Evolutionary conservation across 2,797 vertebrate genomes (phyloP).

Genomic region (Arctocebus calabarensis): DNA sequence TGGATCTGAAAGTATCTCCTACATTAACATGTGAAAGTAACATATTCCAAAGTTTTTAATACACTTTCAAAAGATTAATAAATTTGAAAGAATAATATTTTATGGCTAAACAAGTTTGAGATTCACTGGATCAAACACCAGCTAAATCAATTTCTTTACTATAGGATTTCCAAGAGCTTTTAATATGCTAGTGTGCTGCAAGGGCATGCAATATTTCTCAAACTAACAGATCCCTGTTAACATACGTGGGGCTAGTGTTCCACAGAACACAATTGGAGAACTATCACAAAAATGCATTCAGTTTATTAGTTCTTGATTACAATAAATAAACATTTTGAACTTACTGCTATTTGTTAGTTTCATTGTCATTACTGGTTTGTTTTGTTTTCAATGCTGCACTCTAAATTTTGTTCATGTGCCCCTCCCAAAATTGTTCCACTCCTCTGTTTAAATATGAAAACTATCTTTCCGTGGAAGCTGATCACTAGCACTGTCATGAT

Average conservation of each 20-base stretch:
- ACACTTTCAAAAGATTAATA: neutral
- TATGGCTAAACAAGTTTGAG: slow-evolving; percentile 26
- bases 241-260: neutral
- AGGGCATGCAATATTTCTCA: neutral
- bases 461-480: neutral
- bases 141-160: neutral
- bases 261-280: neutral
- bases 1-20: neutral
- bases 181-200: neutral
- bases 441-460: slow-evolving; percentile 44
- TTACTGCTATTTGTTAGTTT: neutral
- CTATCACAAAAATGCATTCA: neutral
- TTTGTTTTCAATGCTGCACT: neutral
- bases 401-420: neutral
- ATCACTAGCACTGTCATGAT: neutral
- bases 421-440: neutral
- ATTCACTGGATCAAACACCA: neutral
- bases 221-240: neutral
- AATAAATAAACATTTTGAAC: neutral
- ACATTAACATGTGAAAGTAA: neutral
- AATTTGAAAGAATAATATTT: neutral
- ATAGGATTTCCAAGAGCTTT: neutral
- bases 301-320: neutral
- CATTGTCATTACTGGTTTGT: neutral
- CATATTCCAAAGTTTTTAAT: neutral